These are phyloP conservation scores for Clanis bilineata DNA, from an alignment of 2,888 invertebrate species.

Conservation along the genomic window DNA sequence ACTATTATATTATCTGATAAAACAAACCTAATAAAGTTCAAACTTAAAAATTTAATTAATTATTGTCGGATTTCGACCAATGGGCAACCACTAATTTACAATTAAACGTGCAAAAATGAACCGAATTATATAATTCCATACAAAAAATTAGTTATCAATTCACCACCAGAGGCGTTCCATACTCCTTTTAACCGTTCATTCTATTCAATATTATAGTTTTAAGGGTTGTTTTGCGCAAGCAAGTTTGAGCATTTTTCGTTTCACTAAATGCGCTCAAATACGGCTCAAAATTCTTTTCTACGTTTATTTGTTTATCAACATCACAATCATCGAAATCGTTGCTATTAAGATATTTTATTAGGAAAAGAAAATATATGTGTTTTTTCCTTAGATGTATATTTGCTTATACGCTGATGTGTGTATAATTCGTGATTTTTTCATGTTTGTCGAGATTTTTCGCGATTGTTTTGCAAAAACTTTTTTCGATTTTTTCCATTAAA, in stretches of 20 bases:
- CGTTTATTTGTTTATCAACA: constrained; percentile 17
- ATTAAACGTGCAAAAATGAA: no score
- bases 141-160: no score
- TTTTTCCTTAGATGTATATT: constrained; percentile 29
- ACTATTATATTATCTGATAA: no score
- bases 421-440: constrained; percentile 28
- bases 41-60: no score
- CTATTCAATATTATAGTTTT: neutral
- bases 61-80: no score
- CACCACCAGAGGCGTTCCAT: neutral
- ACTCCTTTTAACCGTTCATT: neutral
- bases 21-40: no score
- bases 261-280: constrained; percentile 11
- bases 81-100: no score
- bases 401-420: constrained; percentile 45
- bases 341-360: constrained; percentile 30
- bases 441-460: constrained; percentile 22
- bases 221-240: neutral
- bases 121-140: no score
- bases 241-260: constrained; percentile 6
- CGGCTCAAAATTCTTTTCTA: constrained; percentile 34
- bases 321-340: constrained; percentile 38
- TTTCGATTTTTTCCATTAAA: neutral
- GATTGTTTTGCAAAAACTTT: constrained; percentile 27
- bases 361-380: constrained; percentile 40